Base-by-base conservation (phyloP, 1,140 invertebrate genomes). In the Monochamus saltuarius region DNA sequence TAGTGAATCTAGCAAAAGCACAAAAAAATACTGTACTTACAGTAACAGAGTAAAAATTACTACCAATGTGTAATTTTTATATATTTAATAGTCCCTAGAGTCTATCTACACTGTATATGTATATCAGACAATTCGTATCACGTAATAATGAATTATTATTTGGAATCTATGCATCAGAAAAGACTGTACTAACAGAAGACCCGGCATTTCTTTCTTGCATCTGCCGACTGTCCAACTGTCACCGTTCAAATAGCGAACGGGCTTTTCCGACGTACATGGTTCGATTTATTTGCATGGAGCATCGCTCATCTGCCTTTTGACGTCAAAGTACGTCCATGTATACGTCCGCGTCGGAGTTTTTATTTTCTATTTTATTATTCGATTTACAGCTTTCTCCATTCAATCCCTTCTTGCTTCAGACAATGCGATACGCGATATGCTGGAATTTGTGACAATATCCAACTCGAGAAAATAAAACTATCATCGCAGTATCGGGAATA, bases 211-310 rank as follows among this genome's bases (percentile, higher is more conserved):
- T 51, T 51, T 51, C 49, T 54, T 54, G 40, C 51, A 54, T 54
- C 51, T 54, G 51, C 51, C 51, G 51, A 40, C 51, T 16, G 49
- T 16, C 45, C 19, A 19, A 40, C 51, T 54, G 51, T 54, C 39
- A 54, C 51, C 38, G 29, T 42, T 54, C 51, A 54, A 16, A 47
- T 16, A 14, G 19, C 38, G 51, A 54, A 40, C 14, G 50, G 13
- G n/a, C 14, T 54, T 37, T 42, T 54, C 17, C 51, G 40, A 51
- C 49, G 34, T 36, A 22, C 7, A 34, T 10, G 34, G 34, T 35
- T 16, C 51, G 51, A 54, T 40, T 54, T 54, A 54, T 54, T 54
- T 54, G 51, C 51, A 54, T 54, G n/a, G 51, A 54, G 34, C 37
- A 54, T 54, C 51, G 19, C 38, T 19, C 51, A 54, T 54, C 51